phyloP scores from a whole-genome alignment of 2,113 vertebrate genomes.

The Platichthys flesus region DNA sequence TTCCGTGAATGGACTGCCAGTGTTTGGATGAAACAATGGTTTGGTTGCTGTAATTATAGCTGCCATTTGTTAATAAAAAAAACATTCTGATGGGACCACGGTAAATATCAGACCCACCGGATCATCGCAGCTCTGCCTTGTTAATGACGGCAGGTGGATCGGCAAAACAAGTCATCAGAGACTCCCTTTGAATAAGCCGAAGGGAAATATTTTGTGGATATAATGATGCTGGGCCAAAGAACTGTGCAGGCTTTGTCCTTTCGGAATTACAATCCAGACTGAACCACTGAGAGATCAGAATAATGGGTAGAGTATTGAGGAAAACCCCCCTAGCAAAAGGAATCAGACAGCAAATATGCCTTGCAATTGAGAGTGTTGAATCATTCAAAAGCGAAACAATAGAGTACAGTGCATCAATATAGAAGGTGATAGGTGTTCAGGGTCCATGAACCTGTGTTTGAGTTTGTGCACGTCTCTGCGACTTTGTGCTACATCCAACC shows the following conservation, averaged over 20 bases:
- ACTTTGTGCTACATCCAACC: too few species aligned
- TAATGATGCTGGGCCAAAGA: not conserved
- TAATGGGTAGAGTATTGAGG: conserved; percentile 58
- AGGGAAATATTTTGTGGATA: conserved; percentile 24
- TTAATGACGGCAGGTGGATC: conserved; percentile 20
- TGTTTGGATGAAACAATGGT: conserved; percentile 41
- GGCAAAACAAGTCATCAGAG: conserved; percentile 13
- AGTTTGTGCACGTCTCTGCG: not conserved
- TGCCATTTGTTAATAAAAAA: conserved; percentile 45
- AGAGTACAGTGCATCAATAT: conserved; percentile 25
- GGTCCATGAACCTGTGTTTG: conserved; percentile 22
- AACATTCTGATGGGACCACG: conserved; percentile 13
- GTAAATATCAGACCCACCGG: conserved; percentile 17
- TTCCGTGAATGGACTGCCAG: conserved; percentile 32
- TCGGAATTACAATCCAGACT: conserved; percentile 30
- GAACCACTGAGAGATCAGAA: conserved; percentile 19
- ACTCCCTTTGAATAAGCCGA: conserved; percentile 1
- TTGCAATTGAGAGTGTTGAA: conserved; percentile 52
- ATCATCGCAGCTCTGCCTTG: not conserved
- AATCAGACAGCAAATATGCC: conserved; percentile 68
- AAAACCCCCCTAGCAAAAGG: conserved; percentile 56
- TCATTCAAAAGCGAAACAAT: conserved; percentile 64
- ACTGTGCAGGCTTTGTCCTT: not conserved
- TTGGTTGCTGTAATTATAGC: conserved; percentile 49
- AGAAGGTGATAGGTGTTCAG: conserved; percentile 15